phyloP scores from a whole-genome alignment of 2,888 invertebrate genomes.

The Gymnosoma rotundatum region DNA sequence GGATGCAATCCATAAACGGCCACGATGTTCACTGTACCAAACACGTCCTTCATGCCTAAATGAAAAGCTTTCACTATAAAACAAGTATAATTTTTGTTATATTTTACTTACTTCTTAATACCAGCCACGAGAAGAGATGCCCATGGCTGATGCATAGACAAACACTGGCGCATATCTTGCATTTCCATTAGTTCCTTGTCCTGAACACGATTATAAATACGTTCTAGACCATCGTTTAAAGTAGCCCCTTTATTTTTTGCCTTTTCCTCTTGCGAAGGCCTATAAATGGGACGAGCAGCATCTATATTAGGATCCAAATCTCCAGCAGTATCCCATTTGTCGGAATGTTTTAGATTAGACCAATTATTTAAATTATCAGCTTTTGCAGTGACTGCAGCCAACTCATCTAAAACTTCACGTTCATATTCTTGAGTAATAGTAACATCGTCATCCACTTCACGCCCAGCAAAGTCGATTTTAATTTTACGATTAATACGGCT shows the following conservation, averaged over 20 bases:
- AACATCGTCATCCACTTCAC: constrained; percentile 83
- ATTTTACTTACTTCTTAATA: constrained; percentile 88
- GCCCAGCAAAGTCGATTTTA: constrained; percentile 90
- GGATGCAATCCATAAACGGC: constrained; percentile 97
- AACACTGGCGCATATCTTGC: constrained; percentile 92
- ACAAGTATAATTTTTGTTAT: neutral
- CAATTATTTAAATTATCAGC: constrained; percentile 68
- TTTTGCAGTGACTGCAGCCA: constrained; percentile 78
- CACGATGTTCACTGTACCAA: constrained; percentile 96
- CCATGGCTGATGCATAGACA: constrained; percentile 98
- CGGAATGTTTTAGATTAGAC: constrained; percentile 71
- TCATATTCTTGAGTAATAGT: constrained; percentile 80
- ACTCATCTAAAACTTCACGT: constrained; percentile 80
- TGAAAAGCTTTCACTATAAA: neutral
- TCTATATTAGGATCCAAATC: constrained; percentile 74
- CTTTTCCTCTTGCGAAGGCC: constrained; percentile 68
- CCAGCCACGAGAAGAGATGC: constrained; percentile 95
- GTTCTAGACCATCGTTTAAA: constrained; percentile 74
- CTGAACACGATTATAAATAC: constrained; percentile 85
- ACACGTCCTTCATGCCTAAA: constrained; percentile 94
- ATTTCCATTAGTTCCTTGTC: constrained; percentile 91
- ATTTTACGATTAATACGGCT: constrained; percentile 87
- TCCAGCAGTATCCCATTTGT: constrained; percentile 64
- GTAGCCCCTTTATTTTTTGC: constrained; percentile 38
- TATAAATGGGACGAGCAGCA: constrained; percentile 75